These are phyloP conservation scores for Mactra quadrangularis DNA, from an alignment of 1,140 invertebrate species.

Conservation along the genomic window DNA sequence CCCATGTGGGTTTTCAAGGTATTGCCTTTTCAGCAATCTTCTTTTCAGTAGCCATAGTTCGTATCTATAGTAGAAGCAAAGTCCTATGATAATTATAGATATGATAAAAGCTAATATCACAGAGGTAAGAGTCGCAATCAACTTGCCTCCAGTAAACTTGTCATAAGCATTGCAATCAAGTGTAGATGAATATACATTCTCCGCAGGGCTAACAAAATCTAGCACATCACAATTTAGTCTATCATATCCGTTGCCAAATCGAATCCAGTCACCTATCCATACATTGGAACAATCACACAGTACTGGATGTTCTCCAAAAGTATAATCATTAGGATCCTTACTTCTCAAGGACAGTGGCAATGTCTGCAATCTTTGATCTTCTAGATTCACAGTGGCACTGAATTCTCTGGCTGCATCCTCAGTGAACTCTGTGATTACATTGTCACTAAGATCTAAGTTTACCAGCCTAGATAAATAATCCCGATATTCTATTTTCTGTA, in stretches of 20 bases:
- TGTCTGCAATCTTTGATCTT: background rate
- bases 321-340: background rate
- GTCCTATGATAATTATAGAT: background rate
- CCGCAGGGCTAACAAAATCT: background rate
- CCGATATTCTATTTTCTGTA: conserved; percentile 1
- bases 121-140: background rate
- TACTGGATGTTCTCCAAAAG: conserved; percentile 31
- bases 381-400: background rate
- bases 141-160: no score
- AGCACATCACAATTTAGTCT: conserved; percentile 3
- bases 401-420: background rate
- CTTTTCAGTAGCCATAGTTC: conserved; percentile 25
- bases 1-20: background rate
- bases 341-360: background rate
- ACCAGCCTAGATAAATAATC: conserved; percentile 25
- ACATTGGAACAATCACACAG: conserved; percentile 30
- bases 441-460: conserved; percentile 4
- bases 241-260: background rate
- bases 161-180: background rate
- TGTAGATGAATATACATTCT: background rate
- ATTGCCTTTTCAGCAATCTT: background rate
- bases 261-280: conserved; percentile 45
- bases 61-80: conserved; percentile 3
- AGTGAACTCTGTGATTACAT: background rate
- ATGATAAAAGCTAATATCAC: background rate